phyloP scores from a whole-genome alignment of 2,888 invertebrate genomes.

The Cheilosia urbana region DNA sequence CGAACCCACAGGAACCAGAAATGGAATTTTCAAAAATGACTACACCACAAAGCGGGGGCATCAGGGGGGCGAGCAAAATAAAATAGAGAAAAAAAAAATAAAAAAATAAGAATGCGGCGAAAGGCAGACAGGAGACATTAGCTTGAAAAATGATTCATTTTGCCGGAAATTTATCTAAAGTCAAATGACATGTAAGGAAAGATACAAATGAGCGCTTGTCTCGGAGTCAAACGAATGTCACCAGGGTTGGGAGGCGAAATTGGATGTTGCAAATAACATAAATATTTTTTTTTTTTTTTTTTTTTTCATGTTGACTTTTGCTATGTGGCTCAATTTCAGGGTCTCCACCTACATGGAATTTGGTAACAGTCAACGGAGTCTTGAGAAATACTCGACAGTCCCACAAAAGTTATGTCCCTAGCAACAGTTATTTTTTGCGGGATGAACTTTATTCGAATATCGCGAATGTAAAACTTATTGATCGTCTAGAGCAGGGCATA shows the following conservation, averaged over 20 bases:
- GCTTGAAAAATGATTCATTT: constrained; percentile 73
- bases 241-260: constrained; percentile 51
- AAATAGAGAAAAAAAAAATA: constrained; percentile 33
- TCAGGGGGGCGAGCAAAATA: neutral
- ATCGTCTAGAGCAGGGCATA: too few species aligned
- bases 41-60: neutral
- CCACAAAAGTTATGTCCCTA: too few species aligned
- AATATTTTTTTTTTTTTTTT: constrained; percentile 45
- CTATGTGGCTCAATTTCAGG: constrained; percentile 40
- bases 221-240: constrained; percentile 65
- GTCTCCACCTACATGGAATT: neutral
- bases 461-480: too few species aligned
- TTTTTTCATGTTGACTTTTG: constrained; percentile 60
- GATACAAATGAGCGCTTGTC: constrained; percentile 70
- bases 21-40: constrained; percentile 49
- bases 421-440: too few species aligned
- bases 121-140: constrained; percentile 72
- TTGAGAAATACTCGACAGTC: too few species aligned
- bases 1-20: constrained; percentile 1
- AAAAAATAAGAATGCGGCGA: constrained; percentile 69
- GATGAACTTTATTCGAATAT: too few species aligned
- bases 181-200: constrained; percentile 73
- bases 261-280: constrained; percentile 58
- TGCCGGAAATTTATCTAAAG: constrained; percentile 71
- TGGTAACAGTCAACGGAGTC: too few species aligned